Percentiles rank a stretch among this genome's conserved stretches.
Evolutionary conservation across 2,113 vertebrate genomes (phyloP).

Genomic region (Strigops habroptila): DNA sequence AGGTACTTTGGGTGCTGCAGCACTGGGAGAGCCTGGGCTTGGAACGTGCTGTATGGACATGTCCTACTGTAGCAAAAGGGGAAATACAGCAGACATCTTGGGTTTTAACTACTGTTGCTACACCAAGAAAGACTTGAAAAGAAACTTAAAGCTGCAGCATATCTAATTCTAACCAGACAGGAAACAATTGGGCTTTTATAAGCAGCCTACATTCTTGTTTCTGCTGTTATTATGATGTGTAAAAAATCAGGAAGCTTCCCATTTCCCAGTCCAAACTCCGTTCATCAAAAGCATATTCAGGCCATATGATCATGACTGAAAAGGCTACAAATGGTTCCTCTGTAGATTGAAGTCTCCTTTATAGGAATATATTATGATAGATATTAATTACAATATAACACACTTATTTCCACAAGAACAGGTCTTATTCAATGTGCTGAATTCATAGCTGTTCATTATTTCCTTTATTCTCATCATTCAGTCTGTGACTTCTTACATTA

Average conservation of each 20-base stretch:
- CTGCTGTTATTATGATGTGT: neutral
- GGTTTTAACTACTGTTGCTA: neutral
- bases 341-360: neutral
- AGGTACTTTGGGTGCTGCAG: accelerated
- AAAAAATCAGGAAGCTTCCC: neutral
- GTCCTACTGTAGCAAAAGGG: neutral
- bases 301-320: neutral
- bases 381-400: neutral
- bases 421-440: neutral
- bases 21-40: accelerated
- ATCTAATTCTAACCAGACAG: neutral
- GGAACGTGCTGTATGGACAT: accelerated
- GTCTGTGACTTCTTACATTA: neutral
- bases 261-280: neutral
- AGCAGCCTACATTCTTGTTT: neutral
- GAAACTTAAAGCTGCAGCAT: neutral
- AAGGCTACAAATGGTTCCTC: neutral
- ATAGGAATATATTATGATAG: neutral
- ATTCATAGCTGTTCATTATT: neutral
- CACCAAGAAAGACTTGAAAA: neutral
- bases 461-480: neutral
- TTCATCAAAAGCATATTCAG: neutral
- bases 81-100: neutral
- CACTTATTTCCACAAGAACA: neutral
- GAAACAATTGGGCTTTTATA: neutral